Evolutionary conservation across 53 echinoderm and acorn worm species (phyloP), one percentile per base, ranked within the genome.

Genomic region (Hippasteria phrygiana): DNA sequence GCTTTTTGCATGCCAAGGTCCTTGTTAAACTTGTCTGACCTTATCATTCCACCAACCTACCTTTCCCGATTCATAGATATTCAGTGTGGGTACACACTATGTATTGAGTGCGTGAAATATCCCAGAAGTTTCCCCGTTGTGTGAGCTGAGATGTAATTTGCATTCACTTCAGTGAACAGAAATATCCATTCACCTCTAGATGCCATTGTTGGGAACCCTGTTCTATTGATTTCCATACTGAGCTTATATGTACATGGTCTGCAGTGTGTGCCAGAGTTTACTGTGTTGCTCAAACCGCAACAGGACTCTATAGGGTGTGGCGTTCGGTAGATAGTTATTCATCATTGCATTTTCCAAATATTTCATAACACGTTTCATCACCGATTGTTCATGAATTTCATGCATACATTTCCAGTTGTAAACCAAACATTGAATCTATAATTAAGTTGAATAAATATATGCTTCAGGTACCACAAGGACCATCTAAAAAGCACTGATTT

Each of bases 161-260:
- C 80, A 80, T 80, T 80, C 43, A 20, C 65, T 43, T 82, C 82
- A 65, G 31, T 82, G 82, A 65, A 64, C 82, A 82, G 82, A 36
- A 46, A 82, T 82, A 62, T 4, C 48, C 66, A 66, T 66, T 45
- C 31, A 82, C 8, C 32, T 43, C n/a, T n/a, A n/a, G 31, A 45
- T 29, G 65, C 66, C n/a, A 66, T 82, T 82, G 82, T 66, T 50
- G 36, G 24, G 9, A 50, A 51, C 16, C 50, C 31, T 22, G 14
- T 40, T 72, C 41, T 41, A 33, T 72, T 72, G 50, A 75, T 22
- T 38, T 28, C 32, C 56, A 48, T 78, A 46, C 24, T 80, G 62
- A 41, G 40, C 11, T 51, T 47, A 13, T 50, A 3, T 47, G 64
- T 20, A 14, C 7, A 34, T 14, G 47, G 29, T 2, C 65, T 35